These are phyloP conservation scores for Mus minutoides DNA, from an alignment of 2,797 vertebrate species.

Conservation along the genomic window DNA sequence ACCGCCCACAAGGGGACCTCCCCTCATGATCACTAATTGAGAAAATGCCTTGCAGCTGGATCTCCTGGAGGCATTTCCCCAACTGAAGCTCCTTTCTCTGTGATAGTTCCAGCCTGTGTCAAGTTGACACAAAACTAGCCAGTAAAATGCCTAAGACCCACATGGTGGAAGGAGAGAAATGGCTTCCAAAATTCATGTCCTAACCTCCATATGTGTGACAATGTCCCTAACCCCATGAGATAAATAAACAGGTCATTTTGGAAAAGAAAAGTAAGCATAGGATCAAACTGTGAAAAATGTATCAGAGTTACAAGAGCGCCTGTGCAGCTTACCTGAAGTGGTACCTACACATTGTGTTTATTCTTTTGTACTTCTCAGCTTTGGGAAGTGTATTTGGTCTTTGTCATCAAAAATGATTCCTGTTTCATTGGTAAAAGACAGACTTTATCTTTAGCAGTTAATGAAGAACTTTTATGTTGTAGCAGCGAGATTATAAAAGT, in stretches of 20 bases:
- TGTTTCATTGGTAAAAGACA: conserved; percentile 19
- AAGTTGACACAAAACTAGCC: no score
- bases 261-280: conserved; percentile 4
- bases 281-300: neutral
- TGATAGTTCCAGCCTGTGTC: no score
- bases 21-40: no score
- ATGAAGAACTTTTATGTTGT: conserved; percentile 29
- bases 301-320: neutral
- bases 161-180: neutral
- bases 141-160: neutral
- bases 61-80: no score
- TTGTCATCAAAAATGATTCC: conserved; percentile 17
- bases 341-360: neutral
- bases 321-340: neutral
- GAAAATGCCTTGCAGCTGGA: no score
- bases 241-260: neutral
- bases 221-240: neutral
- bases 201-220: neutral
- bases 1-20: no score
- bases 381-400: conserved; percentile 5
- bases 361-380: neutral
- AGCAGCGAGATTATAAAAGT: neutral
- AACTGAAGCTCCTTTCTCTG: no score
- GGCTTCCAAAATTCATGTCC: neutral
- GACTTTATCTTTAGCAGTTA: conserved; percentile 46